Conservation (phyloP, 2,888 invertebrate species). For the Eupithecia subumbrata region DNA sequence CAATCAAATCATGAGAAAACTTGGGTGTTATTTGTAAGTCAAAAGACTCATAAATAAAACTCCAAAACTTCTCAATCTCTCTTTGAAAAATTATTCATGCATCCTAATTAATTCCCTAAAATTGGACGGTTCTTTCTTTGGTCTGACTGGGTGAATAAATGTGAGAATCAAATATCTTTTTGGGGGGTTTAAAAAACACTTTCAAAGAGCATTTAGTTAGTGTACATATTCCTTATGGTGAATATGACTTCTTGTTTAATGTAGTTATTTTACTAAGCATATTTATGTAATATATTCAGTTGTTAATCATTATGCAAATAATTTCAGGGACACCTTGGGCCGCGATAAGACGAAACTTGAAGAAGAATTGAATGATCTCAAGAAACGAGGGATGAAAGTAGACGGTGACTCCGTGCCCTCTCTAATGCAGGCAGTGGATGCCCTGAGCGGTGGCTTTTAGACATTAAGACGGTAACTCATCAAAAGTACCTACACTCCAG, state of each 20-base stretch:
- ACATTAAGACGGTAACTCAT: not conserved
- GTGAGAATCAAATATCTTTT: not conserved
- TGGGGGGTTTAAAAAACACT: not conserved
- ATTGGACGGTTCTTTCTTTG: too few species aligned
- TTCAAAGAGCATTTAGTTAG: not conserved
- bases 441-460: slow-evolving; percentile 69
- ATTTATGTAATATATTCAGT: not conserved
- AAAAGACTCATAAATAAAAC: too few species aligned
- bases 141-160: not conserved
- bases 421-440: slow-evolving; percentile 86
- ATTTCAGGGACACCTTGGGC: slow-evolving; percentile 85
- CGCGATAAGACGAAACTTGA: slow-evolving; percentile 85
- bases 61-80: too few species aligned
- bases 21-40: too few species aligned
- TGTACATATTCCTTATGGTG: not conserved
- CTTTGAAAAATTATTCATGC: too few species aligned
- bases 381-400: slow-evolving; percentile 87
- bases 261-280: not conserved
- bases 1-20: not conserved
- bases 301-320: not conserved
- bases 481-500: not conserved
- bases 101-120: too few species aligned
- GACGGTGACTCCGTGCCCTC: slow-evolving; percentile 78
- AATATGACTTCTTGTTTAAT: not conserved
- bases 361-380: slow-evolving; percentile 85